Conservation (phyloP, 2,113 vertebrate genomes). For the Gracilinanus agilis region DNA sequence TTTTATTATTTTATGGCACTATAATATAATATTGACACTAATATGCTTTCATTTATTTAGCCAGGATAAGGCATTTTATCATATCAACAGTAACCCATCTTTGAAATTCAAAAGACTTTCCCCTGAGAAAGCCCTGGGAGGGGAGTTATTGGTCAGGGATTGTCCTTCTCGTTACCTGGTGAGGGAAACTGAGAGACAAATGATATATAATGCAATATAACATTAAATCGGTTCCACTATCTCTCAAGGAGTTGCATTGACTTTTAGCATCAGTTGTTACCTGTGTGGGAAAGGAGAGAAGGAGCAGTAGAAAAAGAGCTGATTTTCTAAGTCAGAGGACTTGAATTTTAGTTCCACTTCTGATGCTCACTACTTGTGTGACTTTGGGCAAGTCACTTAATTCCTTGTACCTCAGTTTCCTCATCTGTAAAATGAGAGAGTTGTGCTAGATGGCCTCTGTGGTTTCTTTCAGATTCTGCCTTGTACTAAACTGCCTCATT, state of each 20-base stretch:
- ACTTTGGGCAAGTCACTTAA: neutral
- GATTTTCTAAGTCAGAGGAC: neutral
- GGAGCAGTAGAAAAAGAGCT: neutral
- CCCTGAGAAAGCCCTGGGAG: neutral
- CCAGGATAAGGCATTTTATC: neutral
- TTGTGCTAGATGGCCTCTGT: neutral
- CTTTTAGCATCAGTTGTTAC: neutral
- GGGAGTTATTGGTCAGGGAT: neutral
- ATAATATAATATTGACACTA: neutral
- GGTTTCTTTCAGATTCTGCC: neutral
- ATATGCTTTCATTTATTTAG: neutral
- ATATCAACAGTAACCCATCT: neutral
- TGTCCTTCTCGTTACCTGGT: neutral
- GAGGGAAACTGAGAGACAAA: neutral
- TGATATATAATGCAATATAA: neutral
- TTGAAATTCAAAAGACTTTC: no score
- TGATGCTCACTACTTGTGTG: neutral
- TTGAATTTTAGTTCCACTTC: neutral
- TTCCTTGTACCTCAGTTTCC: neutral
- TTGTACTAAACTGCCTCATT: neutral
- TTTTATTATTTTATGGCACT: neutral
- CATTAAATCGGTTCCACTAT: neutral
- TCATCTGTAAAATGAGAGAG: neutral
- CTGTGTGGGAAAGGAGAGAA: neutral
- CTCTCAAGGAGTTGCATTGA: neutral